Evolutionary conservation across 2,113 vertebrate genomes (phyloP).

Genomic region (Planiliza haematocheilus): DNA sequence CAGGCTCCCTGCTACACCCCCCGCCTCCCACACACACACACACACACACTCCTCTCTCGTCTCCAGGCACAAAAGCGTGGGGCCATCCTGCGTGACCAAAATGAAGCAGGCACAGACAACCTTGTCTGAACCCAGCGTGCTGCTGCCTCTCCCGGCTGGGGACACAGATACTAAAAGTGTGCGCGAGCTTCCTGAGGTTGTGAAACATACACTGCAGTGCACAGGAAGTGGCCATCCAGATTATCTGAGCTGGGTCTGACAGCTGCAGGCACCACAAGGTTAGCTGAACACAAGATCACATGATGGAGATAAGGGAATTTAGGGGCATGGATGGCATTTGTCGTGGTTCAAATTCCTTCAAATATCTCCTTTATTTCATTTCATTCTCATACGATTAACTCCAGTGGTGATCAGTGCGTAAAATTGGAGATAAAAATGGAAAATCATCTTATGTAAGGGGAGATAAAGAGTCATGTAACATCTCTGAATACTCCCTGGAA

Average conservation of each 20-base stretch:
- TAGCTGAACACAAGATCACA: conserved; percentile 54
- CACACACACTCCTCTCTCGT: conserved; percentile 11
- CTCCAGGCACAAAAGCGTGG: conserved; percentile 71
- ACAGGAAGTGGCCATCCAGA: conserved; percentile 75
- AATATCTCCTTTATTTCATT: neutral
- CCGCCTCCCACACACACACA: neutral
- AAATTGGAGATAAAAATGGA: conserved; percentile 9
- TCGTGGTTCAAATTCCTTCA: conserved; percentile 6
- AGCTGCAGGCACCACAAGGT: conserved; percentile 71
- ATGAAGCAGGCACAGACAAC: conserved; percentile 69
- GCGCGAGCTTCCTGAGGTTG: conserved; percentile 70
- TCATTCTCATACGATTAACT: too few relatives aligned
- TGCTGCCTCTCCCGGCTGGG: conserved; percentile 58
- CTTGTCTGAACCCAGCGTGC: conserved; percentile 70
- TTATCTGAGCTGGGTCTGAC: conserved; percentile 65
- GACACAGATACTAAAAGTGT: conserved; percentile 52
- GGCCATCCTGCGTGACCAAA: conserved; percentile 75
- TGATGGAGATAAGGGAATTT: conserved; percentile 44
- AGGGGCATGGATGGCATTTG: conserved; percentile 14
- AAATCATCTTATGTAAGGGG: neutral
- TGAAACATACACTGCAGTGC: conserved; percentile 65
- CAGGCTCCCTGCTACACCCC: conserved; percentile 33
- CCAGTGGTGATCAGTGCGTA: neutral
- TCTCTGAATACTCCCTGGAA: conserved; percentile 15
- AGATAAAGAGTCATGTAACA: conserved; percentile 22